Percentiles rank a stretch among this genome's conserved stretches.
Conservation (phyloP, 1,140 invertebrate genomes). For the Bombus superbus region DNA sequence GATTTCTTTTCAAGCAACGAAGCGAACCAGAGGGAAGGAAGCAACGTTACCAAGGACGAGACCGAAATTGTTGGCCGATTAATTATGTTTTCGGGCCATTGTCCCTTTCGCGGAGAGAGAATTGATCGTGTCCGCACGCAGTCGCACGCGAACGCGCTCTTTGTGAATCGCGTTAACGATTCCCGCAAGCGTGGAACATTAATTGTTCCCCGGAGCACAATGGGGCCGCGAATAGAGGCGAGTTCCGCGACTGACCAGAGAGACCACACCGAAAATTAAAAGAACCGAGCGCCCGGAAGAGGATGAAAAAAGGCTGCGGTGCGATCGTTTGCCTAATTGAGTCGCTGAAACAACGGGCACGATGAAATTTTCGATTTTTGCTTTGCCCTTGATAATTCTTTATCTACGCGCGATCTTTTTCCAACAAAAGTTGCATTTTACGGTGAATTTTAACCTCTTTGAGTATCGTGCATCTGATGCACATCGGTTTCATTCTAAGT, state of each 20-base stretch:
- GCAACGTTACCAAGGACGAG: neutral
- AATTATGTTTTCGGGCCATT: constrained; percentile 56
- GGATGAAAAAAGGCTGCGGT: neutral
- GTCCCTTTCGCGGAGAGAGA: constrained; percentile 32
- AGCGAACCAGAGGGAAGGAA: constrained; percentile 7
- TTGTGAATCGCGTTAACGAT: constrained; percentile 61
- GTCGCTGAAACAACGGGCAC: constrained; percentile 20
- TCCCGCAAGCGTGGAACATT: constrained; percentile 44
- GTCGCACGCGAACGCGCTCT: constrained; percentile 27
- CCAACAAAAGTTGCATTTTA: neutral
- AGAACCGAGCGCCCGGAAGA: constrained; percentile 2
- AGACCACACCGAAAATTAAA: constrained; percentile 32
- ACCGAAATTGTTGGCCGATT: constrained; percentile 44
- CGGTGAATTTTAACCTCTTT: neutral
- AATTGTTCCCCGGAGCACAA: constrained; percentile 59
- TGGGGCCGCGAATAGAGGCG: constrained; percentile 6
- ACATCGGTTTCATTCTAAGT: no score
- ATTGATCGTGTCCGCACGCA: constrained; percentile 56
- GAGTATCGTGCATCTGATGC: no score
- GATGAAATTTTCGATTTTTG: constrained; percentile 28
- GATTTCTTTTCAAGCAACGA: neutral
- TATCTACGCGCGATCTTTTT: neutral
- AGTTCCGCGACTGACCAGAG: constrained; percentile 9
- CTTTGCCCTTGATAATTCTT: neutral
- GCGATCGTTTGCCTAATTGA: constrained; percentile 24